Conservation (phyloP, 2,888 invertebrate genomes). For the Pammene aurita region DNA sequence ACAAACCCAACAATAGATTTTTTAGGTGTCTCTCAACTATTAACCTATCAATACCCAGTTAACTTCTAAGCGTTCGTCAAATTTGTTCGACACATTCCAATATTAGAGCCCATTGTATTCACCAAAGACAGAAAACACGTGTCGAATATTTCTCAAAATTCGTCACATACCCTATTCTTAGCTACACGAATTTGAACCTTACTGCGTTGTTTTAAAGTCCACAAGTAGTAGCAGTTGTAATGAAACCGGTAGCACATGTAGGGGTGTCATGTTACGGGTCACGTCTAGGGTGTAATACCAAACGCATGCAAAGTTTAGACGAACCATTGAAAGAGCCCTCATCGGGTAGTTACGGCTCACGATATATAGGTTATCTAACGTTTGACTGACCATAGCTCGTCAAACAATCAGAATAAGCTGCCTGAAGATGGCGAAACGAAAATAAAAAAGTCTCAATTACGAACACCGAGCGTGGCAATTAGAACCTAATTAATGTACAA, state of each 20-base stretch:
- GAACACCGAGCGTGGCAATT: conserved; percentile 36
- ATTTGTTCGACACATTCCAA: conserved; percentile 21
- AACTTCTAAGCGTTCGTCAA: conserved; percentile 12
- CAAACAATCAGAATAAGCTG: neutral
- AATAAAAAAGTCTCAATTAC: conserved; percentile 31
- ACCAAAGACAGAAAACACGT: conserved; percentile 31
- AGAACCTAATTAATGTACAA: conserved; percentile 37
- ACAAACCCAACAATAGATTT: neutral
- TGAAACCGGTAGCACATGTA: conserved; percentile 62
- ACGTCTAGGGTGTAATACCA: conserved; percentile 40
- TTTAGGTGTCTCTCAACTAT: conserved; percentile 3
- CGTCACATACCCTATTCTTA: conserved; percentile 9
- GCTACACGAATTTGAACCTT: conserved; percentile 12
- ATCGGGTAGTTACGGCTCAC: too few relatives aligned
- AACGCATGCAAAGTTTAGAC: neutral
- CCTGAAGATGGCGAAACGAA: conserved; percentile 1
- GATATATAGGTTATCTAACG: too few relatives aligned
- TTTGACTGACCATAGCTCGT: neutral
- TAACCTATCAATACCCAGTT: conserved; percentile 19
- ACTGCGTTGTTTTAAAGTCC: conserved; percentile 40
- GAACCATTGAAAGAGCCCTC: too few relatives aligned
- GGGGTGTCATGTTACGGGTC: conserved; percentile 65
- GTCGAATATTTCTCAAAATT: conserved; percentile 19
- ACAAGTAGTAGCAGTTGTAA: conserved; percentile 58
- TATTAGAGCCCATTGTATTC: conserved; percentile 26